Evolutionary conservation across 2,888 invertebrate species (phyloP), one percentile per base, ranked within the genome.

Genomic region (Pecten maximus): DNA sequence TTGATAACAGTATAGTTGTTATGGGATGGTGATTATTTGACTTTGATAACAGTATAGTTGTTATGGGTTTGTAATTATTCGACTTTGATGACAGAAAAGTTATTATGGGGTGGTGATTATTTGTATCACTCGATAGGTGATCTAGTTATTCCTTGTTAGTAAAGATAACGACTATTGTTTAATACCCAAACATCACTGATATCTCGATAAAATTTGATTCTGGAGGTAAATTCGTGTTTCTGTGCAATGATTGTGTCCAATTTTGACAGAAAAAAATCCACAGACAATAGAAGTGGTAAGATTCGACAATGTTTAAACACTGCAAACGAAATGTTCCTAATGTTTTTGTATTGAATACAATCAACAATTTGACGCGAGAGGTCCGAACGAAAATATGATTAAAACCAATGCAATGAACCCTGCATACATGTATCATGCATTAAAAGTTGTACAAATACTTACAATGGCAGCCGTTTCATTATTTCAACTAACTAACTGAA

Each of bases 401-500:
- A 44, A 44, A 44, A 8, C 12, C 44, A 44, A 44, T 8, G 8
- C 4, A 4, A 44, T 44, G 12, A 44, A 44, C 50, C 15, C 16
- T 54, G 3, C 23, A 54, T n/a, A n/a, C n/a, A 19, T 54, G 23
- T 60, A 23, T 60, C 60, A 60, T 0, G 6, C 23, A 23, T 60
- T 2, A 16, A 2, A 2, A 8, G 23, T 60, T 23, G n/a, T 60
- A 60, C 3, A 16, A n/a, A 0, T 16, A 23, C 19, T 48, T 60
- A 60, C 23, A 23, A 60, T n/a, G 6, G 6, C 60, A 16, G n/a
- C n/a, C 23, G 60, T 60, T 60, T 23, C 6, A 60, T 23, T 60
- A 60, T 60, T 60, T 60, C 60, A 6, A 60, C 60, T 60, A 60
- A 60, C 60, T 60, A 23, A 19, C 60, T 60, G 60, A 60, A 60